Evolutionary conservation across 2,888 invertebrate species (phyloP).

Genomic region (Chaitophorus viminalis): DNA sequence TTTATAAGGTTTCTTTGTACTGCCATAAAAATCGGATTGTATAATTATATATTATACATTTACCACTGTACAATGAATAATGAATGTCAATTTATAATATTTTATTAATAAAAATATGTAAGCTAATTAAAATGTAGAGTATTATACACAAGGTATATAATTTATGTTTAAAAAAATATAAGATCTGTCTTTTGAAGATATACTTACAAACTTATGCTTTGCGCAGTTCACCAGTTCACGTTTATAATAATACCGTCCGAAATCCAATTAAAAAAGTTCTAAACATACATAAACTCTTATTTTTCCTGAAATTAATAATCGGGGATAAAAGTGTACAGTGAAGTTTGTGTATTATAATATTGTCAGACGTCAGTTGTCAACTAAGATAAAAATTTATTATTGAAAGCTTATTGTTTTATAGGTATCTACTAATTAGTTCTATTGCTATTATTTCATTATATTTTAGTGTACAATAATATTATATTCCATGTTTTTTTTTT

Average conservation of each 20-base stretch:
- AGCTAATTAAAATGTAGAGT: not conserved
- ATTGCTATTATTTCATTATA: not conserved
- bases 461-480: not conserved
- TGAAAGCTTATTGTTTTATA: not conserved
- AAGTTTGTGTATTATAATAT: not conserved
- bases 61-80: slow-evolving; percentile 1
- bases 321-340: not conserved
- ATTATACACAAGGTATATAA: not conserved
- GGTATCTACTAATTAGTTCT: not conserved
- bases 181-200: not conserved
- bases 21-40: slow-evolving; percentile 8
- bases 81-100: not conserved
- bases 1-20: slow-evolving; percentile 41
- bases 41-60: not conserved
- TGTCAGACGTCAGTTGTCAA: not conserved
- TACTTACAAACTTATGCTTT: not conserved
- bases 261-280: not conserved
- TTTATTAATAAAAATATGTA: not conserved
- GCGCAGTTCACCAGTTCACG: not conserved
- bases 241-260: not conserved
- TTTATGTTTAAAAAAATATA: not conserved
- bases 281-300: not conserved
- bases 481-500: not conserved
- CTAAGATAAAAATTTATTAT: not conserved
- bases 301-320: not conserved